These are phyloP conservation scores for Salvator merianae DNA, from an alignment of 2,113 vertebrate genomes.

Conservation along the genomic window DNA sequence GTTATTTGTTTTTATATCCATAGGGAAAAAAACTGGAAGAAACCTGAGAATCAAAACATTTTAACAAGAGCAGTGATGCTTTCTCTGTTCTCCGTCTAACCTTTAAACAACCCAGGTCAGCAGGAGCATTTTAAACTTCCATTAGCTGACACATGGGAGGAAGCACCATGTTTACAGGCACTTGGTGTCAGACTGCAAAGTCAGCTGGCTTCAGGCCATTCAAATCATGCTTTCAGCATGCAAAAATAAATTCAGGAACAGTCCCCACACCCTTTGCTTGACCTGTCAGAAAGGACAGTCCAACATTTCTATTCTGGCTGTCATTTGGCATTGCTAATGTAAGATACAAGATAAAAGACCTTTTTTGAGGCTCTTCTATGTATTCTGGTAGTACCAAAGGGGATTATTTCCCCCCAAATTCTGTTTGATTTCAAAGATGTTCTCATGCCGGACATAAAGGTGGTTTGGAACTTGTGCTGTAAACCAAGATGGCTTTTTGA, in stretches of 20 bases:
- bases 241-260: not conserved
- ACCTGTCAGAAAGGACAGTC: not conserved
- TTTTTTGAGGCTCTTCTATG: not conserved
- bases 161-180: not conserved
- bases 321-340: not conserved
- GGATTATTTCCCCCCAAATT: not conserved
- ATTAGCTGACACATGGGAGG: slow-evolving; percentile 1
- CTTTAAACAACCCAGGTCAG: not conserved
- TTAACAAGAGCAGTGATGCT: not conserved
- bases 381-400: not conserved
- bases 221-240: not conserved
- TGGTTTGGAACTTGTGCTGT: too few relatives aligned
- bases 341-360: not conserved
- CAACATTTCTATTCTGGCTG: not conserved
- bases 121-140: slow-evolving; percentile 2
- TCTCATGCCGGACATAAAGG: too few relatives aligned
- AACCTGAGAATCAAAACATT: not conserved
- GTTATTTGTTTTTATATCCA: not conserved
- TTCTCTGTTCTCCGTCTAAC: not conserved
- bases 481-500: too few relatives aligned
- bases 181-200: not conserved
- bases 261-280: not conserved
- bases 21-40: not conserved
- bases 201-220: not conserved
- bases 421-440: too few relatives aligned